Evolutionary conservation across 1,140 invertebrate genomes (phyloP), one percentile per base, ranked within the genome.

Genomic region (Ceratina japonica): DNA sequence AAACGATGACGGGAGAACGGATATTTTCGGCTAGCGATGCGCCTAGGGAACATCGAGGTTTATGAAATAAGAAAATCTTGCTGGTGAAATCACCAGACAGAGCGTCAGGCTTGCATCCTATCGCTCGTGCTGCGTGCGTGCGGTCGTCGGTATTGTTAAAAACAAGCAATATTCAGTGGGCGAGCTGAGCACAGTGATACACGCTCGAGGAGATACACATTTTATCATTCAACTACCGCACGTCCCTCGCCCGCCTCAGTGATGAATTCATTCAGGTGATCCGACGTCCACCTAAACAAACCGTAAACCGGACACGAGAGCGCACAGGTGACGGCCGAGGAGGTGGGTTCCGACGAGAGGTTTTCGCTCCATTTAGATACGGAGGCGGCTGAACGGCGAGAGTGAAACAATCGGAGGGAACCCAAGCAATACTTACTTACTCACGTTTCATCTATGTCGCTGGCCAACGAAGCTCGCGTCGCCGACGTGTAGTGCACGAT

Each of bases 251-350:
- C 13, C 18, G 79, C 61, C 65, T 52, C 15, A 52, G 49, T 56
- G 64, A 79, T 72, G 75, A 66, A 58, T 71, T 79, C 69, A 61
- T 81, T 76, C 68, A 80, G 73, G 49, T 81, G 59, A 82, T 82
- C 74, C 74, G 62, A 79, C 62, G 54, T 74, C 56, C 63, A 56
- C 27, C 37, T 54, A 76, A 76, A 77, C 59, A 77, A 80, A 76
- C 70, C 51, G 2, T 31, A 37, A 66, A 56, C 58, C 24, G 24
- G 44, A 16, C 54, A 15, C 13, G 49, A 49, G 56, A 66, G 16
- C 44, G 61, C 37, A 44, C 5, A 44, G 37, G 37, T 10, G 37
- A 44, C 37, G 37, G 37, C 0, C 37, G 37, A 44, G 37, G 10
- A 0, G 5, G 2, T 44, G 37, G 7, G n/a, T n/a, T n/a, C n/a